phyloP scores from a whole-genome alignment of 2,888 invertebrate species.

The Cloeon dipterum region DNA sequence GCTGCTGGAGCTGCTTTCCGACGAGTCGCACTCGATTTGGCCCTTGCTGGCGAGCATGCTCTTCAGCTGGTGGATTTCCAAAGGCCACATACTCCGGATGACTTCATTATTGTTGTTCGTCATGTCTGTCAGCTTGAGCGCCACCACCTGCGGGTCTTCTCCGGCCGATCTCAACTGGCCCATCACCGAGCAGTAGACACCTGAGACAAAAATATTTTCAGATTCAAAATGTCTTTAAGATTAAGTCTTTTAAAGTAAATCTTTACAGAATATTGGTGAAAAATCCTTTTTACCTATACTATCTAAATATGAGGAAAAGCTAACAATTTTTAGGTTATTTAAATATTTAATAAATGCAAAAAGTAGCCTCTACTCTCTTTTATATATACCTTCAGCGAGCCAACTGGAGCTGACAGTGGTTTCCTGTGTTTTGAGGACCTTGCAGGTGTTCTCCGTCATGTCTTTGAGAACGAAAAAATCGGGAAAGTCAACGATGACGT shows the following conservation, averaged over 20 bases:
- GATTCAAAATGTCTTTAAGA: neutral
- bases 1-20: neutral
- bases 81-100: neutral
- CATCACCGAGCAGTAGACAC: neutral
- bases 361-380: too few relatives aligned
- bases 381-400: neutral
- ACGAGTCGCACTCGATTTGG: neutral
- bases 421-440: too few relatives aligned
- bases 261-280: too few relatives aligned
- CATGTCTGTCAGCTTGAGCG: neutral
- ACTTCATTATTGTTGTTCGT: neutral
- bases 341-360: too few relatives aligned
- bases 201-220: neutral
- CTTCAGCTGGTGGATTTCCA: neutral
- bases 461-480: neutral
- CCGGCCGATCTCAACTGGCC: neutral
- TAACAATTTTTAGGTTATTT: too few relatives aligned
- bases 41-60: neutral
- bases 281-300: too few relatives aligned
- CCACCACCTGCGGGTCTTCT: neutral
- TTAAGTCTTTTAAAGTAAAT: neutral
- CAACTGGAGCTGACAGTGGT: too few relatives aligned
- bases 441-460: neutral
- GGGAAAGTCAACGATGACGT: neutral
- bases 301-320: too few relatives aligned